Conservation (phyloP, 2,113 vertebrate species). For the Pachypanchax playfairii region DNA sequence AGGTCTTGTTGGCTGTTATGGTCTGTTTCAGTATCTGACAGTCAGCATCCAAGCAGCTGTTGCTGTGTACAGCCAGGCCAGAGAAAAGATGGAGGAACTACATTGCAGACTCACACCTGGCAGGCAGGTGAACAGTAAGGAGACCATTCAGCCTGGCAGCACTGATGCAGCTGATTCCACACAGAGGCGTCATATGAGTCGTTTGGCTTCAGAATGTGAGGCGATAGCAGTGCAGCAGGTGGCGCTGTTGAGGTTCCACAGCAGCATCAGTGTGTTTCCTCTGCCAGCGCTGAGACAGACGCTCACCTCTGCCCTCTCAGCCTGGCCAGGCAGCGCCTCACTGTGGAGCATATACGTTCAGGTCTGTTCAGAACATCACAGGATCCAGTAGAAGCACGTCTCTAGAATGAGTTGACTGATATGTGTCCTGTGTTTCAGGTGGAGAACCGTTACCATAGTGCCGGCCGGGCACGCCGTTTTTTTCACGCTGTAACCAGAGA, state of each 20-base stretch:
- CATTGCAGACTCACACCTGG: slow-evolving; percentile 17
- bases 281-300: slow-evolving; percentile 83
- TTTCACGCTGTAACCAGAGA: slow-evolving; percentile 83
- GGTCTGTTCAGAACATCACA: slow-evolving; percentile 28
- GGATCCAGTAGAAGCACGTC: neutral
- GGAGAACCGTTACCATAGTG: slow-evolving; percentile 87
- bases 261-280: slow-evolving; percentile 80
- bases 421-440: slow-evolving; percentile 52
- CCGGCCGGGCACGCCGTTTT: slow-evolving; percentile 87
- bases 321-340: slow-evolving; percentile 80
- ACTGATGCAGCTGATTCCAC: slow-evolving; percentile 7
- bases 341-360: slow-evolving; percentile 89
- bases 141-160: slow-evolving; percentile 1
- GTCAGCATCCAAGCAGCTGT: slow-evolving; percentile 84
- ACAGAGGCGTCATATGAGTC: neutral
- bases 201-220: slow-evolving; percentile 75
- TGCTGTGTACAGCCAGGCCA: slow-evolving; percentile 77
- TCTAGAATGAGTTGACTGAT: neutral
- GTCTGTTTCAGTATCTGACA: slow-evolving; percentile 95
- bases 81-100: slow-evolving; percentile 67
- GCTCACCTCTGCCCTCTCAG: slow-evolving; percentile 80
- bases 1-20: slow-evolving; percentile 84
- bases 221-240: slow-evolving; percentile 82
- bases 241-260: slow-evolving; percentile 84
- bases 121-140: neutral